phyloP scores from a whole-genome alignment of 2,113 vertebrate species.

The Malurus elegans region DNA sequence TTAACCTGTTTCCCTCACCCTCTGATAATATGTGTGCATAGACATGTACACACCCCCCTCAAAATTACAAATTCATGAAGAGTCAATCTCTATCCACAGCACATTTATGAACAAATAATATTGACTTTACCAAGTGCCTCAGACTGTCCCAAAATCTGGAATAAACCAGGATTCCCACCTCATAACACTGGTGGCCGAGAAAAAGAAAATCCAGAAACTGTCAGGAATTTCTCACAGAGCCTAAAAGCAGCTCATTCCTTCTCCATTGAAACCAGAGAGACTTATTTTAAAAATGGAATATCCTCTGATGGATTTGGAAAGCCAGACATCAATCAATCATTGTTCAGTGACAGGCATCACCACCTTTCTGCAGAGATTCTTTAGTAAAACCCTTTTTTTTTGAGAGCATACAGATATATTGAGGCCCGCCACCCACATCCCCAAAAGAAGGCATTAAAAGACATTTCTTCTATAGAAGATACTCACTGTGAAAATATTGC shows the following conservation, averaged over 20 bases:
- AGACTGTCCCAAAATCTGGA: background rate
- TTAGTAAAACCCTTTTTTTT: background rate
- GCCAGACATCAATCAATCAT: background rate
- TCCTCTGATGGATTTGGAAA: background rate
- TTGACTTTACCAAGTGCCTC: background rate
- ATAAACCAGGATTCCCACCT: background rate
- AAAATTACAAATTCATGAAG: background rate
- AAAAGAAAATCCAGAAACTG: background rate
- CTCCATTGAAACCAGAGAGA: background rate
- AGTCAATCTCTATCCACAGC: background rate
- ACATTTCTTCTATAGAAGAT: background rate
- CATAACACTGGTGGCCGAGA: background rate
- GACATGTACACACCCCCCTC: fast-evolving
- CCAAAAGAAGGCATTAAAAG: background rate
- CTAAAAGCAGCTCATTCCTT: background rate
- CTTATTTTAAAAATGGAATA: background rate
- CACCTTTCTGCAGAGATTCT: background rate
- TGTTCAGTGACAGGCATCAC: background rate
- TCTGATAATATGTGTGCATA: background rate
- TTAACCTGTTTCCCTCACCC: background rate
- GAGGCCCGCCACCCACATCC: background rate
- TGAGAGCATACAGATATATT: background rate
- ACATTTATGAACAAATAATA: background rate
- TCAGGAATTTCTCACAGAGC: background rate
- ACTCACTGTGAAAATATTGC: background rate